phyloP scores from a whole-genome alignment of 2,888 invertebrate genomes.

The Criorhina ranunculi region DNA sequence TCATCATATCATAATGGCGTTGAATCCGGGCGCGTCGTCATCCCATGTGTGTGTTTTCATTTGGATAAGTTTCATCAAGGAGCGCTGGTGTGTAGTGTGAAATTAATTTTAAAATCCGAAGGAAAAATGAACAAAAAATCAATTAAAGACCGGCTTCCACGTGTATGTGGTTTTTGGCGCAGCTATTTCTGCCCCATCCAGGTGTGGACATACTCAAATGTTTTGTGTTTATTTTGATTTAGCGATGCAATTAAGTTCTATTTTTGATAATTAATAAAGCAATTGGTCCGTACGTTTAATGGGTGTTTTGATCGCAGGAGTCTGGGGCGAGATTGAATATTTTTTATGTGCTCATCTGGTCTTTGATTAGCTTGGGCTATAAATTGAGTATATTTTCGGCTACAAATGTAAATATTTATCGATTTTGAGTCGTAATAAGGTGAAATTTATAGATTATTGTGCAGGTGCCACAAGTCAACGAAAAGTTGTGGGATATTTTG shows the following conservation, averaged over 20 bases:
- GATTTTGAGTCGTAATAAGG: slow-evolving; percentile 12
- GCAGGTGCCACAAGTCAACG: neutral
- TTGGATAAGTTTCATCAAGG: neutral
- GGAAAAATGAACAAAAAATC: neutral
- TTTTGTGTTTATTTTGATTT: slow-evolving; percentile 62
- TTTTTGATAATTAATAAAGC: slow-evolving; percentile 67
- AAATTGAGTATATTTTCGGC: slow-evolving; percentile 71
- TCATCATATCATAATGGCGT: slow-evolving; percentile 20
- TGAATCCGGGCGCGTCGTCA: neutral
- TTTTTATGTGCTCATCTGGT: slow-evolving; percentile 45
- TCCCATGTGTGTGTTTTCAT: slow-evolving; percentile 25
- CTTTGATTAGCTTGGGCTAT: slow-evolving; percentile 57
- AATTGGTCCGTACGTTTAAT: slow-evolving; percentile 53
- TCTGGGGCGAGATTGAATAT: slow-evolving; percentile 28
- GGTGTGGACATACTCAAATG: slow-evolving; percentile 58
- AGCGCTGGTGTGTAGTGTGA: neutral
- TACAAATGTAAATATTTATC: slow-evolving; percentile 49
- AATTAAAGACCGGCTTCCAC: neutral
- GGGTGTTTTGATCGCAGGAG: slow-evolving; percentile 35
- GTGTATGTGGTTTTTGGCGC: slow-evolving; percentile 2
- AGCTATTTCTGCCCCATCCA: slow-evolving; percentile 40
- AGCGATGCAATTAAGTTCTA: slow-evolving; percentile 56
- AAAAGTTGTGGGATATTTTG: neutral
- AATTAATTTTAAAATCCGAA: slow-evolving; percentile 3
- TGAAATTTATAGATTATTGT: neutral